phyloP scores from a whole-genome alignment of 1,140 invertebrate species.

The Drosophila sechellia region DNA sequence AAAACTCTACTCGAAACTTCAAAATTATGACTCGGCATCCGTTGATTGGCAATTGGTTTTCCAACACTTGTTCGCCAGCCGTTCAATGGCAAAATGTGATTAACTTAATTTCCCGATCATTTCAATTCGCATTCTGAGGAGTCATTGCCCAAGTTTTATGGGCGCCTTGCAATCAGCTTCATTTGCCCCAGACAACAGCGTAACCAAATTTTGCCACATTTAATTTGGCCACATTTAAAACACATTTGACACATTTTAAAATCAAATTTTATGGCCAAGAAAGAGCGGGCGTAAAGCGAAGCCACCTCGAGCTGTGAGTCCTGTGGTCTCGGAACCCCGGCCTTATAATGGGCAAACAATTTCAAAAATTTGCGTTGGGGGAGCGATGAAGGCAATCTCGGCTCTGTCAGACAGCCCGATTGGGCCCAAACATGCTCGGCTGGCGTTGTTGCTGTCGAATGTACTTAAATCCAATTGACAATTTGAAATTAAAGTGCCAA shows the following conservation, averaged over 20 bases:
- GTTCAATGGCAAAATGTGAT: slow-evolving; percentile 4
- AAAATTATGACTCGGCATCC: slow-evolving; percentile 36
- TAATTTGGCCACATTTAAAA: slow-evolving; percentile 76
- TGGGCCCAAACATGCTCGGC: slow-evolving; percentile 4
- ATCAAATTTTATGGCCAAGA: slow-evolving; percentile 70
- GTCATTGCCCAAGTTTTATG: too few species aligned
- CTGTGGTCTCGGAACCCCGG: slow-evolving; percentile 33
- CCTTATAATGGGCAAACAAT: slow-evolving; percentile 73
- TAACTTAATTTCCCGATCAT: background rate
- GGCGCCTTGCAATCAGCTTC: background rate
- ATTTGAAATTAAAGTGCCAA: slow-evolving; percentile 83
- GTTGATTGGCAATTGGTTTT: slow-evolving; percentile 25
- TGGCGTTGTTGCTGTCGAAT: slow-evolving; percentile 63
- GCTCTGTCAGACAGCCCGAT: slow-evolving; percentile 19
- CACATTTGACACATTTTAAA: slow-evolving; percentile 79
- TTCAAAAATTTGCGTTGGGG: slow-evolving; percentile 67
- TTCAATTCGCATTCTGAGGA: too few species aligned
- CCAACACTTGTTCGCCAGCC: slow-evolving; percentile 3
- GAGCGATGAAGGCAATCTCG: slow-evolving; percentile 72
- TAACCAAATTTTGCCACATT: slow-evolving; percentile 73
- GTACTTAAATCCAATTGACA: slow-evolving; percentile 83
- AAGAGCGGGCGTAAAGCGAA: slow-evolving; percentile 45
- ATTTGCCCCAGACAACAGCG: background rate
- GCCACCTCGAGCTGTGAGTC: background rate
- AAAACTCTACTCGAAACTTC: slow-evolving; percentile 12